Evolutionary conservation across 2,888 invertebrate species (phyloP), one percentile per base, ranked within the genome.

Genomic region (Epirrhoe alternata): DNA sequence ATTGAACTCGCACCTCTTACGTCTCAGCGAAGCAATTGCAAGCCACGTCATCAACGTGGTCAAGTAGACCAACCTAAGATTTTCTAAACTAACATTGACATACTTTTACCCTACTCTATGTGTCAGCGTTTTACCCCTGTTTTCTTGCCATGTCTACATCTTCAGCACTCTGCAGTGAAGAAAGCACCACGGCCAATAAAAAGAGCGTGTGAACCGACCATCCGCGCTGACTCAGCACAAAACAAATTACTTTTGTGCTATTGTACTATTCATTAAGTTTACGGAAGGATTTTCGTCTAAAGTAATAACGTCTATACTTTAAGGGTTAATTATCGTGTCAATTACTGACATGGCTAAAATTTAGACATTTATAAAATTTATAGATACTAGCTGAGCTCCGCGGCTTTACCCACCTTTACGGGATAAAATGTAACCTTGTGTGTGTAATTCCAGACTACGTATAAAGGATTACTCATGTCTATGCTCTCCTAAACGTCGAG

Each of bases 151-250:
- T 49, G 56, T 68, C 64, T 68, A 14, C 1, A 24, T 16, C n/a
- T 53, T 17, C 17, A 14, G 1, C 5, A 30, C 14, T 64, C 67
- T 61, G 8, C n/a, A 16, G 16, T 10, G 58, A 42, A 50, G 52
- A 54, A 51, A 55, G 54, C 54, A 24, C 14, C 51, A 33, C 53
- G 74, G 78, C 71, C 75, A 78, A 80, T 79, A 78, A 72, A 78
- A 79, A 77, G 63, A 72, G 68, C 87, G 88, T 88, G 89, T 71
- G 89, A 89, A 87, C 78, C 56, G 62, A 77, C 57, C 52, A 77
- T 77, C 66, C 52, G 83, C 67, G 78, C 77, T 89, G 90, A 86
- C 82, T 86, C 82, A 80, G 85, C 89, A 82, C 69, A 86, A 88
- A 85, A 85, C 80, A 78, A 85, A 86, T 86, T 86, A 82, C 77